These are phyloP conservation scores for Heliocidaris tuberculata DNA, from an alignment of 35 echinoderm and acorn worm species.

Conservation along the genomic window DNA sequence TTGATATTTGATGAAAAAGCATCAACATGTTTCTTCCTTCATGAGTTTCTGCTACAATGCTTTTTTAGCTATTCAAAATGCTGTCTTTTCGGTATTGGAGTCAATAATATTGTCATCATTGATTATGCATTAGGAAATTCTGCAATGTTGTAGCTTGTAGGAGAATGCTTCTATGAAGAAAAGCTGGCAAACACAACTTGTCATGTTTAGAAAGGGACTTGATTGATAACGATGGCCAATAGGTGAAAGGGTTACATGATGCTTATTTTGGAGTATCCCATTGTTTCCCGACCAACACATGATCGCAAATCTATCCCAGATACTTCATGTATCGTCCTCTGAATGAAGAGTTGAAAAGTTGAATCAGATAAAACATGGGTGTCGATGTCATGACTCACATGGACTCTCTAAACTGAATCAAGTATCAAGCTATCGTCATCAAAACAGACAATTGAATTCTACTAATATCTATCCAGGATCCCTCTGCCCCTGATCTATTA, in stretches of 20 bases:
- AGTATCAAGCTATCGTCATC: background rate
- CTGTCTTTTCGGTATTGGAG: too few species aligned
- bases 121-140: background rate
- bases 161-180: background rate
- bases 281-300: background rate
- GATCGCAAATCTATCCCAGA: background rate
- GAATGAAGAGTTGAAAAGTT: constrained; percentile 4
- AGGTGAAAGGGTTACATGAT: constrained; percentile 8
- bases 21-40: too few species aligned
- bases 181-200: background rate
- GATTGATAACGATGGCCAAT: background rate
- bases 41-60: too few species aligned
- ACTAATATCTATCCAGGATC: background rate
- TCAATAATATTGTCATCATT: too few species aligned
- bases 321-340: background rate
- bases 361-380: background rate
- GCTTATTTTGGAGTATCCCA: background rate
- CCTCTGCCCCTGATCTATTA: background rate
- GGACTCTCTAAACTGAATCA: background rate
- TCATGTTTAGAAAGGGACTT: background rate
- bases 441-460: constrained; percentile 5
- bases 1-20: too few species aligned
- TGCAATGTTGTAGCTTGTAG: background rate
- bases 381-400: background rate
- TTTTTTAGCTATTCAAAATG: too few species aligned